Base-by-base conservation (phyloP, 2,888 invertebrate species). In the Nomada fucata region DNA sequence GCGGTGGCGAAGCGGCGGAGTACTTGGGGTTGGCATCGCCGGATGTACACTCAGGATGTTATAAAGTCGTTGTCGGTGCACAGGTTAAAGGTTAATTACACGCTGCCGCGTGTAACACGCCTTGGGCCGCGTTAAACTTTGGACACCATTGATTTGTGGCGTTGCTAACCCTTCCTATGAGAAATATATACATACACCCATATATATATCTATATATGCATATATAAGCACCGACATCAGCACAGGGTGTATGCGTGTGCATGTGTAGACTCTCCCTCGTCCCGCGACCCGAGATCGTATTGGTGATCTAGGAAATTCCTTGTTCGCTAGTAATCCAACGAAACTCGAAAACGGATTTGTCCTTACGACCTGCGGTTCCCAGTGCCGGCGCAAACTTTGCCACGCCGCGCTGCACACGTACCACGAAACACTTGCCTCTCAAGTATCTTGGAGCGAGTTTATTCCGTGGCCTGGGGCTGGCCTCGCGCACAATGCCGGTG, bases 101-200 rank as follows among this genome's bases (percentile, higher is more conserved):
- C 89, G 89, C 87, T 86, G 79, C 88, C 88, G 80, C 81, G 88
- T 89, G 86, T 90, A 89, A 88, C 88, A 84, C 82, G 88, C 88
- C 85, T 80, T 73, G 87, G 86, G 88, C 87, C 79, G 86, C 86
- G 87, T 90, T 89, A 88, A 92, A 92, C 91, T 92, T 92, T 91
- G 88, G 89, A 91, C 91, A 89, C 89, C 91, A 92, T 91, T 91
- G 91, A 92, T 92, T 92, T 91, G 91, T 91, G 89, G 90, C 83
- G 78, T 86, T 80, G 75, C 79, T 63, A 86, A 79, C 75, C 78
- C 80, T 76, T 67, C 69, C 82, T 75, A 75, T 82, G 79, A 79
- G 88, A 84, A 77, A 83, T 80, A 80, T 75, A 79, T 55, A 65
- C 36, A 73, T 23, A 20, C 18, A 53, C n/a, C 10, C 29, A 9